Conservation (phyloP, 2,888 invertebrate species). For the Limenitis camilla region DNA sequence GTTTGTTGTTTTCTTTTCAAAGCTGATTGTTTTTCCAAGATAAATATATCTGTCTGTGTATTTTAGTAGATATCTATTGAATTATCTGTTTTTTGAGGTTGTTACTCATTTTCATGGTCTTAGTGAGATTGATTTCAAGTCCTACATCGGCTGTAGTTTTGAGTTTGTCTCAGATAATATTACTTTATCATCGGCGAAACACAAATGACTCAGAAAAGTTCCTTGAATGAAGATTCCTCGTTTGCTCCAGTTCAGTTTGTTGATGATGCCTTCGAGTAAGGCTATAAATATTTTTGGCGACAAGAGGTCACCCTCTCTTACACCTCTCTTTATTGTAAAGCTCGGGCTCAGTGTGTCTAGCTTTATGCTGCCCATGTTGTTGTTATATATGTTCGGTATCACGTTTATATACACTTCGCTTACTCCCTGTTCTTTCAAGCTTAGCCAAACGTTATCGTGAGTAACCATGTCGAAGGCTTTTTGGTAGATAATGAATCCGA, state of each 20-base stretch:
- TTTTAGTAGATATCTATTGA: conserved; percentile 8
- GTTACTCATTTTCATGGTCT: conserved; percentile 13
- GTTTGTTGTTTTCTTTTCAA: no score
- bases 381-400: conserved; percentile 13
- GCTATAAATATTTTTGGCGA: conserved; percentile 17
- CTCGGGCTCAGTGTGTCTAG: conserved; percentile 9
- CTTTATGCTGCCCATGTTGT: conserved; percentile 17
- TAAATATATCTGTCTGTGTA: conserved; percentile 20
- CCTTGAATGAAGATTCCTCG: no score
- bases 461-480: no score
- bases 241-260: conserved; percentile 7
- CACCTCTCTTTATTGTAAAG: conserved; percentile 14
- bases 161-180: conserved; percentile 7
- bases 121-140: not conserved
- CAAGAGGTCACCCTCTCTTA: conserved; percentile 21
- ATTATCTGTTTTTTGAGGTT: not conserved
- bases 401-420: no score
- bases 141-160: conserved; percentile 12
- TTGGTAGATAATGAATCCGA: no score
- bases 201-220: conserved; percentile 2
- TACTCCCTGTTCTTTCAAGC: no score
- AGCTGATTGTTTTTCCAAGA: conserved; percentile 9
- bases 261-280: conserved; percentile 4
- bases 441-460: no score
- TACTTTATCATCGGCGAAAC: conserved; percentile 4